phyloP scores from a whole-genome alignment of 2,888 invertebrate species.

The Nudaria mundana region DNA sequence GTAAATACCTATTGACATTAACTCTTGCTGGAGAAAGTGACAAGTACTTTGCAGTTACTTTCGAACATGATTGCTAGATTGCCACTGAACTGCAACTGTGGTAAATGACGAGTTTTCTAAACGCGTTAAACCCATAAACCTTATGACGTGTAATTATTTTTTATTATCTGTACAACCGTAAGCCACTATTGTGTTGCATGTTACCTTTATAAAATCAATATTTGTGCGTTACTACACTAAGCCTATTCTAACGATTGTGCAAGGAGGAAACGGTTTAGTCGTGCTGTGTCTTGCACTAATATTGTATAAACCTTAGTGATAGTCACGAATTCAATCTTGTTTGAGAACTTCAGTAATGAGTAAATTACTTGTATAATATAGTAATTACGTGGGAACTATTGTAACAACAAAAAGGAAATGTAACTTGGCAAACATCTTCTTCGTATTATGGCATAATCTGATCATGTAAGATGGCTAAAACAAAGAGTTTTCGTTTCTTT shows the following conservation, averaged over 20 bases:
- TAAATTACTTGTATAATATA: constrained; percentile 32
- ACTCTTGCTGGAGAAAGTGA: constrained; percentile 34
- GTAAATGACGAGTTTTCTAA: constrained; percentile 18
- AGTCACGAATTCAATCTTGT: constrained; percentile 53
- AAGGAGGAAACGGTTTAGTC: constrained; percentile 38
- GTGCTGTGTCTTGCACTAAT: constrained; percentile 41
- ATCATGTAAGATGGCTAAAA: constrained; percentile 27
- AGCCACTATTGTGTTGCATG: constrained; percentile 11
- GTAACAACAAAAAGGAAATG: constrained; percentile 29
- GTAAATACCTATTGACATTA: constrained; percentile 29
- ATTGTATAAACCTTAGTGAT: constrained; percentile 43
- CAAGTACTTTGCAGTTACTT: constrained; percentile 39
- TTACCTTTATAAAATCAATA: constrained; percentile 24
- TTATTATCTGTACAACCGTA: constrained; percentile 8
- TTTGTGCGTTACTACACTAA: constrained; percentile 18
- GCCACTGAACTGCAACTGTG: constrained; percentile 21
- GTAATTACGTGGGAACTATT: constrained; percentile 34
- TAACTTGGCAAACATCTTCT: constrained; percentile 17
- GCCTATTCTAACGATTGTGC: constrained; percentile 29
- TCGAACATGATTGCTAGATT: constrained; percentile 37
- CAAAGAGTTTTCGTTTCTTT: no score
- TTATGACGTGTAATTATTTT: constrained; percentile 16
- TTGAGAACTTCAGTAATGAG: constrained; percentile 33
- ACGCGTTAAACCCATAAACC: constrained; percentile 1
- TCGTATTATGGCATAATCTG: constrained; percentile 17